A percentile compares a stretch with the other conserved stretches of the same genome.
Conservation (phyloP, 1,140 invertebrate genomes). For the Eueides isabella region DNA sequence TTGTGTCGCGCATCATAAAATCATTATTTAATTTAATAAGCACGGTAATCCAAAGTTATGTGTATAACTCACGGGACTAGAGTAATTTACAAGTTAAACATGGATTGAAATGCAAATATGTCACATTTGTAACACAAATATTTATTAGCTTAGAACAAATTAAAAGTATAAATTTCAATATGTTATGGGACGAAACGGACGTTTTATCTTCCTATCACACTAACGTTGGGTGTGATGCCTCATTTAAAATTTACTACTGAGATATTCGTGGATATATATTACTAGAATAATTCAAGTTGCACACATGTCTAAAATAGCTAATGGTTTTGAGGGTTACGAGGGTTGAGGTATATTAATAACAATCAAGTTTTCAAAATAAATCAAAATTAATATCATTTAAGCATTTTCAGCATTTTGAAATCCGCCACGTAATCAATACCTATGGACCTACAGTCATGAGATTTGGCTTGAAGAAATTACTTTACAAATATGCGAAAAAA, state of each 20-base stretch:
- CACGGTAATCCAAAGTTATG: conserved; percentile 38
- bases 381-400: too few species aligned
- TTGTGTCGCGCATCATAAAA: conserved; percentile 15
- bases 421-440: too few species aligned
- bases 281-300: too few species aligned
- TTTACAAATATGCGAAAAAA: too few species aligned
- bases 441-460: too few species aligned
- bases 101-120: conserved; percentile 51
- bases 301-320: too few species aligned
- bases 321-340: too few species aligned
- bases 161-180: conserved; percentile 67
- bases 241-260: neutral
- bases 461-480: too few species aligned
- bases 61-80: conserved; percentile 35
- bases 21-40: conserved; percentile 44
- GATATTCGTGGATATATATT: too few species aligned
- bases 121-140: conserved; percentile 50
- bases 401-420: too few species aligned
- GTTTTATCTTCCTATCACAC: conserved; percentile 40
- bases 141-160: conserved; percentile 68
- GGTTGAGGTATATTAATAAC: too few species aligned
- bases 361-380: too few species aligned
- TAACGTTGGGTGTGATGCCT: neutral
- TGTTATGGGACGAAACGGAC: conserved; percentile 47
- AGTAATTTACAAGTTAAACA: conserved; percentile 24